A percentile compares a stretch with the other conserved stretches of the same genome.
Conservation (phyloP, 2,888 invertebrate species). For the Congeria kusceri region DNA sequence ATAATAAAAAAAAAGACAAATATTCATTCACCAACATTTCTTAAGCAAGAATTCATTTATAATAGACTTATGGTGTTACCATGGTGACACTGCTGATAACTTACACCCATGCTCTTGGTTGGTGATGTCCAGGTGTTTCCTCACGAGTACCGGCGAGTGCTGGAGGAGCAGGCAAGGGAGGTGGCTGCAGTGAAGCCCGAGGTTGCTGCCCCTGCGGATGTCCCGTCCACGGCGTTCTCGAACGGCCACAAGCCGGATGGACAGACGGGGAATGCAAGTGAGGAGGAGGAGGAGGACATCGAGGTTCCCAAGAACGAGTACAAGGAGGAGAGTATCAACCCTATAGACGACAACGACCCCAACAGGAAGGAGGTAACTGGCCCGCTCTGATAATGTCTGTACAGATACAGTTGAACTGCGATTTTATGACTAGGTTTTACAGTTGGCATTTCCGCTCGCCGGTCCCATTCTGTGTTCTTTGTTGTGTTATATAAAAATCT, state of each 20-base stretch:
- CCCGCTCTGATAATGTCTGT: no score
- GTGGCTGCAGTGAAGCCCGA: conserved; percentile 29
- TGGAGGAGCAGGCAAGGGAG: conserved; percentile 88
- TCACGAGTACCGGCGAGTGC: conserved; percentile 96
- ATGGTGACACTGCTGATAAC: no score
- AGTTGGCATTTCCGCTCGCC: no score
- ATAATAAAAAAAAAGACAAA: no score
- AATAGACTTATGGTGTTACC: no score
- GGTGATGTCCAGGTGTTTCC: conserved; percentile 92
- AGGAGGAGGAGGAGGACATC: conserved; percentile 12
- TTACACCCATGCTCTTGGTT: no score
- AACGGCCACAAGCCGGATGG: conserved; percentile 5
- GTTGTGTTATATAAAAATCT: no score
- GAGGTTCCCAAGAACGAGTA: conserved; percentile 61
- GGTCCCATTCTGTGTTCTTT: no score
- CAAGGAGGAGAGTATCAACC: conserved; percentile 70
- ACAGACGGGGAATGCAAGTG: background rate
- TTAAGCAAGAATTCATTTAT: no score
- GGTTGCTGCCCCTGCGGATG: conserved; percentile 21
- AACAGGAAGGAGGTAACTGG: conserved; percentile 58
- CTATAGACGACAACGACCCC: conserved; percentile 59
- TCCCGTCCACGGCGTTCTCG: background rate
- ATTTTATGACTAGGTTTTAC: no score
- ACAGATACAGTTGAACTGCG: no score
- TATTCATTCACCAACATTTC: no score